Evolutionary conservation across 2,113 vertebrate genomes (phyloP), one percentile per base, ranked within the genome.

Genomic region (Syngnathus typhle): DNA sequence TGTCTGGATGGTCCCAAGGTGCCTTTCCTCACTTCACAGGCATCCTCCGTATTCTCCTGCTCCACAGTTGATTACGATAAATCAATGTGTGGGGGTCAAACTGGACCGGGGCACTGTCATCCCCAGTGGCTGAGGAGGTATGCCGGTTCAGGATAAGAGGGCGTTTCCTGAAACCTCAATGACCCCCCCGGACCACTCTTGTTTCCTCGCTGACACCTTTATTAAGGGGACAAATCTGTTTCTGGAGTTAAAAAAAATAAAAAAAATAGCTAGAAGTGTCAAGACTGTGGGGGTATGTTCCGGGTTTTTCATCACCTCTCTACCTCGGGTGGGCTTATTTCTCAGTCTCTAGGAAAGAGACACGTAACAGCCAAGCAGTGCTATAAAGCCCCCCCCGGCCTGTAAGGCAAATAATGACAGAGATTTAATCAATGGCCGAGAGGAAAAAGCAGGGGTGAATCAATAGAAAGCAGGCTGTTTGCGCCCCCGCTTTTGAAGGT

Each of bases 1-100:
- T 89, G 88, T 89, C 84, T 89, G 84, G 69, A 76, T 80, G 75
- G 80, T 89, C 91, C 89, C 89, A 91, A 91, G 89, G 90, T 91
- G 90, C 90, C 91, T 91, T 91, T 91, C 87, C 84, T 69, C 69
- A 47, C 74, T 38, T 63, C 83, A 79, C 78, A 79, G 79, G 87
- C 81, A 83, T 87, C 86, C 79, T 84, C 76, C 44, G 49, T 82
- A 88, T 85, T 83, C 84, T 84, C 80, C 85, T 84, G 87, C 76
- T 75, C 84, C 82, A 77, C 82, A 86, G 83, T 85, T 91, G 89
- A 90, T 91, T 88, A 88, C 82, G 72, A 86, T 89, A 89, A 90
- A 91, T 91, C 90, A 91, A 91, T 91, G 71, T 70, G 64, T 82
- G 84, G 79, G 27, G 88, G 90, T 91, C 88, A 89, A 86, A 88